Evolutionary conservation across 1,140 invertebrate species (phyloP).

Genomic region (Musca vetustissima): DNA sequence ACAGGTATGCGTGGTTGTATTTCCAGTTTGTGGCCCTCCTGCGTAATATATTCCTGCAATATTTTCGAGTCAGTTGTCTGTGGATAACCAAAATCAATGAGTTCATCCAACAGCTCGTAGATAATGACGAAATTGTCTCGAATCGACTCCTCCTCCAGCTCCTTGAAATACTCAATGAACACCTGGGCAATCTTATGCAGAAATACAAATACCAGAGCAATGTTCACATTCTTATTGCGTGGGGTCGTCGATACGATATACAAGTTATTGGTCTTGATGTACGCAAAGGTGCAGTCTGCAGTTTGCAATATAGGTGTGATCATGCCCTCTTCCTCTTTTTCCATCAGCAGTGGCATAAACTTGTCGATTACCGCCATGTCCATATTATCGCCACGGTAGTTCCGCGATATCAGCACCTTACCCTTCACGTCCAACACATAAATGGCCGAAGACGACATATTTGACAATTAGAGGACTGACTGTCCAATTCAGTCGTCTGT

Average conservation of each 20-base stretch:
- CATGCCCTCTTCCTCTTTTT: constrained; percentile 95
- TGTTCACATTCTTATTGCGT: constrained; percentile 94
- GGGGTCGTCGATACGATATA: constrained; percentile 94
- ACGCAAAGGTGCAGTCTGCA: constrained; percentile 90
- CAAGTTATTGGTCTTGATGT: constrained; percentile 98
- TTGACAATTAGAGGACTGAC: constrained; percentile 5
- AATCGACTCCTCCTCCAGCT: constrained; percentile 98
- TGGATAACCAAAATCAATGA: constrained; percentile 99
- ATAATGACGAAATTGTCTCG: constrained; percentile 99
- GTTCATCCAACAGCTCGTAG: constrained; percentile 96
- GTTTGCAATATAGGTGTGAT: constrained; percentile 91
- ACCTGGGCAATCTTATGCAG: constrained; percentile 97
- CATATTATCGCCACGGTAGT: constrained; percentile 94
- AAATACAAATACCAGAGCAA: constrained; percentile 95
- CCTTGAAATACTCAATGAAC: constrained; percentile 99
- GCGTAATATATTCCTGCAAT: constrained; percentile 97
- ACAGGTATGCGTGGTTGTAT: constrained; percentile 94
- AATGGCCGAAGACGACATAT: constrained; percentile 86
- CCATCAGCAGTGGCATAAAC: constrained; percentile 98
- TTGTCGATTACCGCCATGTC: constrained; percentile 97
- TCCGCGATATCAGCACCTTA: constrained; percentile 90
- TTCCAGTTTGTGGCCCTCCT: constrained; percentile 98
- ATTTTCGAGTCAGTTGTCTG: constrained; percentile 99
- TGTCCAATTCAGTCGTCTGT: not conserved
- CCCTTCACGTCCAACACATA: constrained; percentile 95